Conservation (phyloP, 1,140 invertebrate genomes). For the Drosophila melanogaster region DNA sequence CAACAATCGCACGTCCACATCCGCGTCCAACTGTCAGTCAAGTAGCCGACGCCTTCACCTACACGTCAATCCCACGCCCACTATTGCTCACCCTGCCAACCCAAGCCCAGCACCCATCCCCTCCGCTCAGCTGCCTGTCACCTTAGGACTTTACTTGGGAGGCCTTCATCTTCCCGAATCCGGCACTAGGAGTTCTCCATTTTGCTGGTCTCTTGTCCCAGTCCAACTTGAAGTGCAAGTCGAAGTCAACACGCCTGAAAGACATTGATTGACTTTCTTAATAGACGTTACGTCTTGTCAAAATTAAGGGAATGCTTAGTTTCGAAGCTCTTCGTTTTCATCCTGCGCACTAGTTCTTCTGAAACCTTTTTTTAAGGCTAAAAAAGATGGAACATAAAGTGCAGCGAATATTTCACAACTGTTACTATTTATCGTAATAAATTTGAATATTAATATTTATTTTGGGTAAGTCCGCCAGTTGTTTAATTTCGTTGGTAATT, state of each 20-base stretch:
- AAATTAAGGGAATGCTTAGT: constrained; percentile 72
- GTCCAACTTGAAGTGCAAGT: constrained; percentile 51
- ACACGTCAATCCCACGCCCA: constrained; percentile 60
- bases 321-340: constrained; percentile 22
- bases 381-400: background rate
- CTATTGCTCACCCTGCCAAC: background rate
- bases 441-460: no score
- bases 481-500: no score
- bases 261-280: constrained; percentile 84
- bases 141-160: constrained; percentile 67
- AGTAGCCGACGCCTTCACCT: constrained; percentile 59
- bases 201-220: constrained; percentile 26
- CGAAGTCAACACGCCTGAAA: constrained; percentile 74
- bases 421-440: no score
- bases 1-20: constrained; percentile 64
- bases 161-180: constrained; percentile 47
- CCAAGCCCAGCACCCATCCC: background rate
- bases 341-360: background rate
- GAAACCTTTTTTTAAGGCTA: constrained; percentile 1
- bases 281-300: constrained; percentile 83
- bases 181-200: constrained; percentile 29
- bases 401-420: no score
- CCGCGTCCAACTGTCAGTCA: constrained; percentile 78
- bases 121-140: constrained; percentile 52
- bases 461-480: no score